Conservation (phyloP, 2,888 invertebrate genomes). For the Conomelus anceps region DNA sequence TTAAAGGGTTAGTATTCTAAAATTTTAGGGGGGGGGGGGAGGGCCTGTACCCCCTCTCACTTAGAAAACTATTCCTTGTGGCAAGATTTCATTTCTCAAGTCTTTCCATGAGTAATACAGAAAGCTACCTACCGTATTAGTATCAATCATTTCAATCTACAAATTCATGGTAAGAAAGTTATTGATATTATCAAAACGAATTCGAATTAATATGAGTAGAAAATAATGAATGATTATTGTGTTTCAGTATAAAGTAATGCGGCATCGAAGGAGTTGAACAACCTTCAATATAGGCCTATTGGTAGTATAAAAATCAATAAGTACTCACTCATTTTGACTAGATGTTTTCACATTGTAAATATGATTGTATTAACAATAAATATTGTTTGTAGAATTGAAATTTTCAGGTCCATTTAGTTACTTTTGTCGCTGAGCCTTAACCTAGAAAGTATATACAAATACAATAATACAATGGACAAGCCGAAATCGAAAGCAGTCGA, state of each 20-base stretch:
- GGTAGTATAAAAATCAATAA: not conserved
- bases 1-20: no score
- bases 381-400: not conserved
- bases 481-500: not conserved
- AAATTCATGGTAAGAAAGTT: no score
- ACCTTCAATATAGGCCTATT: not conserved
- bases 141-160: no score
- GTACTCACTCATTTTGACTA: not conserved
- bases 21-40: no score
- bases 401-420: not conserved
- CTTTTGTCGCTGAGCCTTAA: not conserved
- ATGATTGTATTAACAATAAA: not conserved
- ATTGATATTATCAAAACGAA: no score
- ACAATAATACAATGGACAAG: not conserved
- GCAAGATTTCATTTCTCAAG: no score
- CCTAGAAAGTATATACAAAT: not conserved
- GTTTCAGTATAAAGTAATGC: not conserved
- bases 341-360: not conserved
- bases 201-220: not conserved
- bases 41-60: no score
- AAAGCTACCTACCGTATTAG: not conserved
- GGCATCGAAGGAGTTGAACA: not conserved
- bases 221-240: not conserved
- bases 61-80: no score
- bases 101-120: no score